Conservation (phyloP, 2,113 vertebrate genomes). For the Gambusia affinis region DNA sequence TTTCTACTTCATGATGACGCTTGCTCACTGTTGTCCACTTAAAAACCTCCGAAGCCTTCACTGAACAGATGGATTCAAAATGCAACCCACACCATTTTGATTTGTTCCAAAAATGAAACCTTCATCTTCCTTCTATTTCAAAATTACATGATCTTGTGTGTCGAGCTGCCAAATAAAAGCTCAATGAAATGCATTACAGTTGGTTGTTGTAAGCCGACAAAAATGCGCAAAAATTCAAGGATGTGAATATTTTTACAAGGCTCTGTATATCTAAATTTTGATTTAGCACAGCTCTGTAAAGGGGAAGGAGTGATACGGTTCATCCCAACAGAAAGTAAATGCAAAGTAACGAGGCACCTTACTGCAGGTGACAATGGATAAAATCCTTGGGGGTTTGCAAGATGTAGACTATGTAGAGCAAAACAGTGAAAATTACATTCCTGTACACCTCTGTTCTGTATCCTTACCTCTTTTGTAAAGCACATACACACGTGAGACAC, state of each 20-base stretch:
- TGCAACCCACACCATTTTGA: background rate
- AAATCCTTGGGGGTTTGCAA: slow-evolving; percentile 5
- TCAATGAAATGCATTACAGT: background rate
- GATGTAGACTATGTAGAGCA: background rate
- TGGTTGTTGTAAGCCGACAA: background rate
- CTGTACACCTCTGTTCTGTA: background rate
- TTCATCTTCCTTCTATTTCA: background rate
- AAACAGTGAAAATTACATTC: background rate
- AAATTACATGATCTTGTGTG: background rate
- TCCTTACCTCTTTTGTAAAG: background rate
- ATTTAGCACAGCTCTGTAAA: slow-evolving; percentile 21
- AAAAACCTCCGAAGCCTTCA: background rate
- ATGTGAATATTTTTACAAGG: background rate
- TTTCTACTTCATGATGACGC: background rate
- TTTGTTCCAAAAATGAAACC: background rate
- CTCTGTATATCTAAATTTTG: slow-evolving; percentile 21
- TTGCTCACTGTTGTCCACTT: background rate
- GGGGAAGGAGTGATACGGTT: slow-evolving; percentile 38
- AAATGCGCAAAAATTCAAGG: background rate
- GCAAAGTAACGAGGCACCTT: background rate
- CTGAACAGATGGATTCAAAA: background rate
- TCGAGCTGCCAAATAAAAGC: background rate
- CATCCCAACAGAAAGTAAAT: slow-evolving; percentile 1
- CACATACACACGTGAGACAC: slow-evolving; percentile 11
- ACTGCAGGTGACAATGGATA: slow-evolving; percentile 10